These are phyloP conservation scores for Sus cebifrons DNA, from an alignment of 2,797 vertebrate species.

Conservation along the genomic window DNA sequence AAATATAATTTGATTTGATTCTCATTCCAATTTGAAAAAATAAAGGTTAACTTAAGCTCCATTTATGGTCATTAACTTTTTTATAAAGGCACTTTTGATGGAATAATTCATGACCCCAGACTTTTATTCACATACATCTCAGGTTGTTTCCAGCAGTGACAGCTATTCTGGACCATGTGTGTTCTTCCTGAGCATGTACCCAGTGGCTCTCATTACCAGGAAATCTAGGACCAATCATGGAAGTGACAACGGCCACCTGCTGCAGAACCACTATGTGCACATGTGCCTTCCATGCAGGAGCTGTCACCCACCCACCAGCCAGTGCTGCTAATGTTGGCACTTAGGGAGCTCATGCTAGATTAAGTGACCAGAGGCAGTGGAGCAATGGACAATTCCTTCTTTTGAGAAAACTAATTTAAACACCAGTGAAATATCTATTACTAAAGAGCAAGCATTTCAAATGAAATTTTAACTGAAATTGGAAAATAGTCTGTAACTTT, in stretches of 20 bases:
- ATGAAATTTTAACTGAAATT: conserved; percentile 60
- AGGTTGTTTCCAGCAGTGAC: background rate
- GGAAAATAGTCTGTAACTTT: conserved; percentile 40
- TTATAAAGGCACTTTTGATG: background rate
- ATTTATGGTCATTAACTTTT: conserved; percentile 3
- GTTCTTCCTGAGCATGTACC: background rate
- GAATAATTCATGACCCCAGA: background rate
- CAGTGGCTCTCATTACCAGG: background rate
- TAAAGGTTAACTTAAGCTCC: conserved; percentile 20
- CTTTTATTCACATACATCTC: background rate
- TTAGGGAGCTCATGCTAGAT: background rate
- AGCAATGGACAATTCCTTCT: background rate
- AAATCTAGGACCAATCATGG: background rate
- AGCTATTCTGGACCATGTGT: background rate
- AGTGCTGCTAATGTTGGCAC: background rate
- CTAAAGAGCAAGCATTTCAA: conserved; percentile 44
- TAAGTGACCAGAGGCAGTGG: background rate
- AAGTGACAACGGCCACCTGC: background rate
- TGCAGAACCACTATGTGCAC: background rate
- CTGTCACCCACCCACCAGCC: background rate
- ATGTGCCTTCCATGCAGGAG: background rate
- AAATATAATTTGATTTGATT: conserved; percentile 32
- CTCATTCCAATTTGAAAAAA: conserved; percentile 54
- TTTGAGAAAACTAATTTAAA: conserved; percentile 52
- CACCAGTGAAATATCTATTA: conserved; percentile 8